Percentiles rank a stretch among this genome's conserved stretches.
Evolutionary conservation across 2,888 invertebrate genomes (phyloP).

Genomic region (Aethes cnicana): DNA sequence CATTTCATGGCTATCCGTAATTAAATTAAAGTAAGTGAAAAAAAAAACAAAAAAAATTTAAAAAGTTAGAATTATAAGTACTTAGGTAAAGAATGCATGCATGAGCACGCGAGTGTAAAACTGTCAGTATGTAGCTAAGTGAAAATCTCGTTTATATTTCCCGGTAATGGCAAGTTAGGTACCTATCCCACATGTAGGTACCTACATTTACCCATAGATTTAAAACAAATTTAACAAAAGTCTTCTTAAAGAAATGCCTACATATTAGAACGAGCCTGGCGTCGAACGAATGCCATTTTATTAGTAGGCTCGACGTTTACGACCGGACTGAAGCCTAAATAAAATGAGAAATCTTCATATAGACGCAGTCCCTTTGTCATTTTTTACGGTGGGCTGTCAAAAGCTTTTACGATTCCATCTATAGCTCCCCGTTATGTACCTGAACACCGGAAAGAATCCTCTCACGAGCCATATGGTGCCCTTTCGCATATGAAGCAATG

Average conservation of each 20-base stretch:
- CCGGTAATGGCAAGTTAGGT: too few relatives aligned
- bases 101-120: too few relatives aligned
- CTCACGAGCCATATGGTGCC: constrained; percentile 18
- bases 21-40: too few relatives aligned
- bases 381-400: constrained; percentile 73
- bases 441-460: constrained; percentile 13
- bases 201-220: too few relatives aligned
- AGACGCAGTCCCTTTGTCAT: constrained; percentile 52
- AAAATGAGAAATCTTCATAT: constrained; percentile 71
- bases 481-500: constrained; percentile 16
- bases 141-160: too few relatives aligned
- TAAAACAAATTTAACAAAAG: constrained; percentile 26
- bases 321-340: constrained; percentile 66
- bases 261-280: constrained; percentile 36
- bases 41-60: too few relatives aligned
- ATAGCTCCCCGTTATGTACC: constrained; percentile 38
- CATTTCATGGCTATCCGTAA: too few relatives aligned
- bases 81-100: too few relatives aligned
- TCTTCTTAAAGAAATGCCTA: constrained; percentile 41
- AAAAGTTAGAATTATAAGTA: too few relatives aligned
- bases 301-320: constrained; percentile 65
- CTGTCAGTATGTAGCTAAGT: too few relatives aligned
- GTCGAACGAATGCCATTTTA: constrained; percentile 64
- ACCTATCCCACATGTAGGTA: too few relatives aligned
- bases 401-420: constrained; percentile 71